Base-by-base conservation (phyloP, 2,113 vertebrate genomes). In the Galemys pyrenaicus region DNA sequence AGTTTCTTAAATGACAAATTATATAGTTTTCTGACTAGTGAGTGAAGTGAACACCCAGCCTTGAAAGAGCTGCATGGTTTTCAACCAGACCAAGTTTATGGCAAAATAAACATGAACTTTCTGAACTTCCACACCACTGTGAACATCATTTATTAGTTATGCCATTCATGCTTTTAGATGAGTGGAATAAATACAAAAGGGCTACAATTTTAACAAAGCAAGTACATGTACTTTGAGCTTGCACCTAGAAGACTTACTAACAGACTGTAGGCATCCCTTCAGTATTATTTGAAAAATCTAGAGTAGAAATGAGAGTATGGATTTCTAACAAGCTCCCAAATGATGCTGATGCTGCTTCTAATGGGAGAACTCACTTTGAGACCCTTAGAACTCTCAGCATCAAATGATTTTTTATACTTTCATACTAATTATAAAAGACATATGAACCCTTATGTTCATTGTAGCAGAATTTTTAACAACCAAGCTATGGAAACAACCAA, bases 1-100 rank as follows among this genome's bases (percentile, higher is more conserved):
- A 81, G 24, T 65, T 58, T 84, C 44, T 88, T 84, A 81, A 93
- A 85, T 9, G n/a, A 24, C 84, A 30, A 70, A 24, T 73, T 84
- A n/a, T 41, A 37, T 16, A 75, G 20, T 71, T 87, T 13, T 30
- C 30, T 78, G 80, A 24, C 17, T 51, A 71, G 67, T 44, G 46
- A 87, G 41, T 15, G 22, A 62, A 54, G 7, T 8, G 6, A 41
- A 56, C 49, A 10, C 28, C 56, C 86, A 30, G 16, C 13, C n/a
- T 54, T 92, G 46, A 83, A 67, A 37, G 39, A 39, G 2, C 46
- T 56, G 26, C 17, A 73, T 9, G 15, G 30, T 46, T 73, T 86
- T 67, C n/a, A 78, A 74, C 7, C 67, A 94, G 49, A 62, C 17
- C 16, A 79, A 73, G 20, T 70, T 79, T 46, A 64, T 39, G 51